Evolutionary conservation across 2,797 vertebrate species (phyloP).

Genomic region (Vespertilio murinus): DNA sequence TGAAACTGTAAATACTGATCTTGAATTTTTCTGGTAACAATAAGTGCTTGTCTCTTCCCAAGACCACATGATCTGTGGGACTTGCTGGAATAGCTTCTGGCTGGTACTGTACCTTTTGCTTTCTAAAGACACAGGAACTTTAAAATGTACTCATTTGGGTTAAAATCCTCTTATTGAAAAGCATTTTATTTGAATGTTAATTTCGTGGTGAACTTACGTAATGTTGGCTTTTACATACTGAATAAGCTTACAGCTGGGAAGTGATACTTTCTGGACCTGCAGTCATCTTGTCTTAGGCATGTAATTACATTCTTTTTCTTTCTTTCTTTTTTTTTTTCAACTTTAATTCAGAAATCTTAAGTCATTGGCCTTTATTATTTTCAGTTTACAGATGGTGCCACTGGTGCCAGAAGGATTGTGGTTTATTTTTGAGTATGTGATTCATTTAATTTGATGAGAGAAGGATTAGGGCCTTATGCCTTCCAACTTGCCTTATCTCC

Average conservation of each 20-base stretch:
- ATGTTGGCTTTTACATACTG: neutral
- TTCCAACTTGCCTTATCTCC: neutral
- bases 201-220: neutral
- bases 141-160: neutral
- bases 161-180: constrained; percentile 32
- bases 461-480: constrained; percentile 20
- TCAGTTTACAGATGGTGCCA: constrained; percentile 44
- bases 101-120: constrained; percentile 57
- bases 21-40: constrained; percentile 77
- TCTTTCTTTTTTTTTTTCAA: neutral
- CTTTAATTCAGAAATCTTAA: constrained; percentile 49
- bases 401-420: constrained; percentile 22
- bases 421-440: constrained; percentile 55
- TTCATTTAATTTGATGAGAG: constrained; percentile 48
- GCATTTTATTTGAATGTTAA: constrained; percentile 22
- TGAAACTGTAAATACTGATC: constrained; percentile 80
- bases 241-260: constrained; percentile 20
- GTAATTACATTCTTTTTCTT: neutral
- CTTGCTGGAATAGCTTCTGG: constrained; percentile 64
- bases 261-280: neutral
- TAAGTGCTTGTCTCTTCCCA: constrained; percentile 74
- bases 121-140: constrained; percentile 18
- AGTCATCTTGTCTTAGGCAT: constrained; percentile 22
- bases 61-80: constrained; percentile 71
- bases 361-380: neutral